Percentiles rank a stretch among this genome's conserved stretches.
These are phyloP conservation scores for Axis porcinus DNA, from an alignment of 2,113 vertebrate genomes.

Conservation along the genomic window DNA sequence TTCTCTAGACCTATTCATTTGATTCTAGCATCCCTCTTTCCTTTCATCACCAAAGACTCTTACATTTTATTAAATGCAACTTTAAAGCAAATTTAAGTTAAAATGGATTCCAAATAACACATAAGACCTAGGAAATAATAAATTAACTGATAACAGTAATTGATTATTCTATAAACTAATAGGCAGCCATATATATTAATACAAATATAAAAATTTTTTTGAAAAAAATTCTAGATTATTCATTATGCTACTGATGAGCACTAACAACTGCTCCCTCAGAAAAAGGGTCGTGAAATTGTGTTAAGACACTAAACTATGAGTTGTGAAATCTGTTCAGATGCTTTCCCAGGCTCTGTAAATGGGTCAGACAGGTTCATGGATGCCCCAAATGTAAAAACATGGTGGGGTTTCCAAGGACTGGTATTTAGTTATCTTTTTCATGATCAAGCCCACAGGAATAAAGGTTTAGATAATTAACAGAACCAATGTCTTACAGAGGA, in stretches of 20 bases:
- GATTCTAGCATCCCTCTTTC: not conserved
- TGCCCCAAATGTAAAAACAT: not conserved
- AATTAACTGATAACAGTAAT: not conserved
- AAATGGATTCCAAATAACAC: conserved; percentile 12
- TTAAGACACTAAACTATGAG: not conserved
- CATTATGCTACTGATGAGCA: not conserved
- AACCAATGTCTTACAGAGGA: not conserved
- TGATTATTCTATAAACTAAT: not conserved
- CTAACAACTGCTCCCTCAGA: not conserved
- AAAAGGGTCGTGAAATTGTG: not conserved
- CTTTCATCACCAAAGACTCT: conserved; percentile 15
- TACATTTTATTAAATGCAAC: not conserved
- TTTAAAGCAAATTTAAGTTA: conserved; percentile 43
- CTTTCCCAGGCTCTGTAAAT: not conserved
- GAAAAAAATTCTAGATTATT: not conserved
- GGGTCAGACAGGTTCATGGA: not conserved
- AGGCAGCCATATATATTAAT: not conserved
- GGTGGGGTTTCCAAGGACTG: not conserved
- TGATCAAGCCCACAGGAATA: not conserved
- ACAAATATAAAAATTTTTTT: not conserved
- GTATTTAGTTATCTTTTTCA: not conserved
- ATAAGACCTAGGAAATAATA: not conserved
- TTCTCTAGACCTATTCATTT: not conserved
- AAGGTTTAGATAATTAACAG: not conserved
- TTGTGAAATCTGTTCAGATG: not conserved